Base-by-base conservation (phyloP, 2,888 invertebrate species). In the Acrocera orbiculus region DNA sequence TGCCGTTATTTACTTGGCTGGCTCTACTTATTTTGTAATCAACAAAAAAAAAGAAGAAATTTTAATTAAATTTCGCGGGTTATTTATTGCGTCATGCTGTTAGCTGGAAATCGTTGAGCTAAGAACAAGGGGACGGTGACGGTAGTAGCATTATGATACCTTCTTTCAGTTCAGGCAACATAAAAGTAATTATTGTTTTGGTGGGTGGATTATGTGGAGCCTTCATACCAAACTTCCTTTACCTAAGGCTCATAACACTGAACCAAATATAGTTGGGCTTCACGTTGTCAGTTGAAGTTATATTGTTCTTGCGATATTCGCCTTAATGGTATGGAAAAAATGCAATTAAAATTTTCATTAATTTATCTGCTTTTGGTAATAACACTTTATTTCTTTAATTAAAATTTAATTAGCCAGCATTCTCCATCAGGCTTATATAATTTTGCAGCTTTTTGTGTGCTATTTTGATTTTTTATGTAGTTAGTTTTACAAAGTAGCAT, bases 331-430 rank as follows among this genome's bases (percentile, higher is more conserved):
- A 28, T 27, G 34, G 23, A 35, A 44, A 45, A 46, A 46, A 46
- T 46, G 46, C 46, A 46, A 46, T 46, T 46, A 46, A 46, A 46
- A 46, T 45, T 46, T 46, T 46, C 46, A 46, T 46, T 46, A 46
- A 46, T 46, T 46, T 46, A 46, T 46, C 44, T 44, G 46, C 44
- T 46, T 46, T 45, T 46, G 45, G 46, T 45, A 44, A 46, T 44
- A 44, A 42, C 46, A 44, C 46, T 46, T 46, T 46, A 46, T 46
- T 46, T 46, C 44, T 46, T 46, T 46, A 46, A 46, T 46, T 46
- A 46, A 46, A 46, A 43, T 46, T 46, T 46, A 46, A 46, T 46
- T 46, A 46, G 46, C 43, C 43, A 27, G 14, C 19, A 22, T 23
- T 34, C 27, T 27, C 20, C 28, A 28, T 28, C 27, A 28, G 34